Conservation (phyloP, 2,888 invertebrate species). For the Drosophila prostipennis region DNA sequence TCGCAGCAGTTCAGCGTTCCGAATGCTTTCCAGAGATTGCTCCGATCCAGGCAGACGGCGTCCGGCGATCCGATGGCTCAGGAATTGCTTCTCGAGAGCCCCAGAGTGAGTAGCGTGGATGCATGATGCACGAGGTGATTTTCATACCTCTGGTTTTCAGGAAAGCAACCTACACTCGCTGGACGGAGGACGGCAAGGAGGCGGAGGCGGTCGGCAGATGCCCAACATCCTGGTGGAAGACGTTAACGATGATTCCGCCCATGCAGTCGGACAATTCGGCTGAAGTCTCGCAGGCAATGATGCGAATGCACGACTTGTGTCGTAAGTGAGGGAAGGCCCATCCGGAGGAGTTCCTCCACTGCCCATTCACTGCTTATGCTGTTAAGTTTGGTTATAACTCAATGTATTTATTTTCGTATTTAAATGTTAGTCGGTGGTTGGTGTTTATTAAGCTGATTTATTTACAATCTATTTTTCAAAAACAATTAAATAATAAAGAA, state of each 20-base stretch:
- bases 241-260: conserved; percentile 66
- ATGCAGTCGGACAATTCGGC: conserved; percentile 51
- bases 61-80: conserved; percentile 52
- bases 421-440: conserved; percentile 5
- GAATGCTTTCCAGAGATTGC: conserved; percentile 63
- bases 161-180: conserved; percentile 59
- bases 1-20: conserved; percentile 47
- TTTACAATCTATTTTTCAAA: background rate
- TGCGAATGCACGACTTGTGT: conserved; percentile 79
- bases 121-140: background rate
- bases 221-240: conserved; percentile 65
- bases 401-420: conserved; percentile 5
- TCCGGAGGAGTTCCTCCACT: background rate
- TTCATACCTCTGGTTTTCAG: conserved; percentile 30
- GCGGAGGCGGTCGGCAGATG: conserved; percentile 15
- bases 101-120: conserved; percentile 57
- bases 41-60: conserved; percentile 55
- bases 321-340: conserved; percentile 56
- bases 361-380: background rate
- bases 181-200: conserved; percentile 47
- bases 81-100: conserved; percentile 75
- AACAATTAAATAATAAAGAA: background rate
- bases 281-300: conserved; percentile 76
- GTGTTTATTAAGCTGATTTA: background rate
- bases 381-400: background rate